A percentile compares a stretch with the other conserved stretches of the same genome.
Conservation (phyloP, 2,113 vertebrate genomes). For the Polypterus senegalus region DNA sequence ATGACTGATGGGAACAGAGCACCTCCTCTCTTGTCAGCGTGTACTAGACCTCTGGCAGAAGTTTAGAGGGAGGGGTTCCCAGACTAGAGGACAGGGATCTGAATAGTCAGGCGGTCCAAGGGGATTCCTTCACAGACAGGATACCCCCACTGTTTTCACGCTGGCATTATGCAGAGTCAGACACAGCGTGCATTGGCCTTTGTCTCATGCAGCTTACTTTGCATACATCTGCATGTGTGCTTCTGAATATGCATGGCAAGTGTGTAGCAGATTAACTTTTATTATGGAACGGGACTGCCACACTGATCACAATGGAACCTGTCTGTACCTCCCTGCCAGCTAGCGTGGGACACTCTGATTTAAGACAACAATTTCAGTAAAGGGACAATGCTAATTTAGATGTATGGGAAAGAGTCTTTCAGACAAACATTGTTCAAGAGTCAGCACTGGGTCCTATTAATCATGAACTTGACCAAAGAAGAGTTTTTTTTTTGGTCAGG, state of each 20-base stretch:
- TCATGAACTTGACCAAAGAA: no score
- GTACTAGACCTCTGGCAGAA: conserved; percentile 11
- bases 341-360: conserved; percentile 9
- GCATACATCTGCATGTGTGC: conserved; percentile 25
- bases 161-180: conserved; percentile 8
- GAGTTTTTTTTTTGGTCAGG: no score
- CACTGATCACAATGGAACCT: conserved; percentile 18
- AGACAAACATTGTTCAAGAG: no score
- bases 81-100: conserved; percentile 15
- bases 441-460: no score
- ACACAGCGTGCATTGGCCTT: conserved; percentile 3
- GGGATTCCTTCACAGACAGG: conserved; percentile 9
- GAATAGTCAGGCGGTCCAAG: conserved; percentile 14
- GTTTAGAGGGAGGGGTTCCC: conserved; percentile 11
- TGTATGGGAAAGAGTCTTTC: conserved; percentile 22
- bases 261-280: conserved; percentile 18
- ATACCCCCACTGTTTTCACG: background rate
- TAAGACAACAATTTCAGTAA: conserved; percentile 12
- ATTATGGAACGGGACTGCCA: conserved; percentile 18
- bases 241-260: conserved; percentile 37
- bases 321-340: conserved; percentile 19
- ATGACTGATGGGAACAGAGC: conserved; percentile 7
- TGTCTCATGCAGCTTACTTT: conserved; percentile 14
- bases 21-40: conserved; percentile 8
- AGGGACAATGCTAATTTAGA: conserved; percentile 19